Evolutionary conservation across 1,140 invertebrate species (phyloP), one percentile per base, ranked within the genome.

Genomic region (Drosophila virilis): DNA sequence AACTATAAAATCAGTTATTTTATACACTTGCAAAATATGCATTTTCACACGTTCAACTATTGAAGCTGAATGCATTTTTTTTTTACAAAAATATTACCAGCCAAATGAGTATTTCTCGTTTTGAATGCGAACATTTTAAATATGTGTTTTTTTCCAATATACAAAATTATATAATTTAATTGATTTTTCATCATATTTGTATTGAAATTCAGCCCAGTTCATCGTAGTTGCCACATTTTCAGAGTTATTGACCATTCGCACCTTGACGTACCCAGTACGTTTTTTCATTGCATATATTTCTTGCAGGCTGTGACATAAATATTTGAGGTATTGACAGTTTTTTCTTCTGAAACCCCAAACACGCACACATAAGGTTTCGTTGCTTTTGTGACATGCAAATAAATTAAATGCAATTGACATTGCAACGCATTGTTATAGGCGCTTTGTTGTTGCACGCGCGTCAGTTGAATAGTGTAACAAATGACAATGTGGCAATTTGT

Each of bases 401-500:
- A 88, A 88, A 83, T 86, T 86, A 86, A 88, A 79, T 82, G 60
- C 78, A 76, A 35, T 78, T 62, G 60, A 71, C 45, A 69, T 59
- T 59, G 40, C 40, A 35, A 35, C 33, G 42, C 28, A 46, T 59
- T 67, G 59, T 76, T 78, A 50, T 48, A 46, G 12, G 33, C 43
- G 54, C 35, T 43, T 57, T 57, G 40, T 43, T 69, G 65, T 64
- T 43, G 52, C 17, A 8, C 7, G 45, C 43, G 45, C 12, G 43
- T 40, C 35, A 35, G 38, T 58, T 51, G 54, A 59, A 60, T 57
- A 61, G 60, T 75, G 77, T 78, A 67, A 86, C 81, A 85, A 85
- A 85, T 75, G 81, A 85, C 82, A 86, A 60, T 79, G 75, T 88
- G 69, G 79, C 83, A 86, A 88, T 86, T 82, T 83, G 83, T 79